Base-by-base conservation (phyloP, 2,797 vertebrate genomes). In the Trematomus bernacchii region DNA sequence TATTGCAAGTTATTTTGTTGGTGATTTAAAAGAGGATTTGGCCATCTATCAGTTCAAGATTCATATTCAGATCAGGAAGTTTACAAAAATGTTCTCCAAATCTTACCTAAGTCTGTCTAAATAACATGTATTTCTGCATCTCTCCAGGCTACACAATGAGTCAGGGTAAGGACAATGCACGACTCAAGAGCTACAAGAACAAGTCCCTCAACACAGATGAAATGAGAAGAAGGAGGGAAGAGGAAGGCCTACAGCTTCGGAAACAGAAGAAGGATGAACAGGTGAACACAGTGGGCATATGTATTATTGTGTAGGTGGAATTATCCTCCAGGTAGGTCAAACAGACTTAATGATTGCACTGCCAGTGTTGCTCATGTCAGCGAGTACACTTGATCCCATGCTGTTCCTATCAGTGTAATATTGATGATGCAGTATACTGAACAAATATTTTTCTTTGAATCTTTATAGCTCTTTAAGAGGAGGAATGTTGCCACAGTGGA, bases 171-270 rank as follows among this genome's bases (percentile, higher is more conserved):
- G 98, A 99, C 84, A 99, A 98, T 93, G 97, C 97, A 87, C 96
- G 98, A 86, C 95, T 99, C 88, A 98, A 98, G 89, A 99, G 98
- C 95, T 99, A 99, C 88, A 99, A 99, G 94, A 99, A 99, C 95
- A 99, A 99, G 90, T 99, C 98, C 50, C 95, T 99, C 68, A 99
- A 99, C 88, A 96, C 98, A 47, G 98, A 99, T 27, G 98, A 99
- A 86, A 99, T 99, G 98, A 96, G 98, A 73, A 96, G 98, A 43
- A 96, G 98, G 90, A 96, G 98, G 84, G 98, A 99, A 86, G 98
- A 99, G 82, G 98, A 99, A 92, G 98, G 98, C 42, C 92, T 99
- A 61, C 98, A 99, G 88, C 94, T 99, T 51, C 95, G 98, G 46
- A 99, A 99, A 94, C 98, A 99, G 81, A 99, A 99, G 87, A 96